phyloP scores from a whole-genome alignment of 2,113 vertebrate species.

The Pelusios castaneus region DNA sequence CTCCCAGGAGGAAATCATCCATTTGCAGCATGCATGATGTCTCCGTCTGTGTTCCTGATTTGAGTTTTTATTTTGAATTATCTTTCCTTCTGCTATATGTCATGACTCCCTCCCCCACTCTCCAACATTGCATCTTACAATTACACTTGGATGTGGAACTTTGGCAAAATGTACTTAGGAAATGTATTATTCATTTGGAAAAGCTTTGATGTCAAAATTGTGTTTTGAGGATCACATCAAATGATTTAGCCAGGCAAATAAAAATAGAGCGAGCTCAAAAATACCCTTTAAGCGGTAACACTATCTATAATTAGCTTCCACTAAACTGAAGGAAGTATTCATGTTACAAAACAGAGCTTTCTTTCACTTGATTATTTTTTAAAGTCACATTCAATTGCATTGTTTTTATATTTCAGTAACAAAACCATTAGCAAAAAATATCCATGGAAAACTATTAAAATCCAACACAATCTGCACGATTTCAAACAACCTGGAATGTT shows the following conservation, averaged over 20 bases:
- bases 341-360: background rate
- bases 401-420: background rate
- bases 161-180: background rate
- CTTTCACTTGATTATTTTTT: background rate
- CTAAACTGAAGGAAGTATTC: background rate
- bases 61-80: background rate
- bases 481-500: background rate
- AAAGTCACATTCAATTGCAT: background rate
- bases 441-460: background rate
- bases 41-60: background rate
- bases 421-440: background rate
- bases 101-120: background rate
- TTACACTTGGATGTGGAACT: background rate
- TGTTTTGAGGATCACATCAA: background rate
- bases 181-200: constrained; percentile 20
- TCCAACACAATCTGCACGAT: background rate
- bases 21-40: background rate
- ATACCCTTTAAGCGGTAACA: background rate
- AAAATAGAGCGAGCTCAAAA: background rate
- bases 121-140: background rate
- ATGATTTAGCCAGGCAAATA: constrained; percentile 3
- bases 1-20: fast-evolving
- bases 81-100: background rate
- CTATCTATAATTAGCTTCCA: background rate
- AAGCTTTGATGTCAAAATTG: constrained; percentile 14